phyloP scores from a whole-genome alignment of 2,113 vertebrate species.

The Beaufortia kweichowensis region DNA sequence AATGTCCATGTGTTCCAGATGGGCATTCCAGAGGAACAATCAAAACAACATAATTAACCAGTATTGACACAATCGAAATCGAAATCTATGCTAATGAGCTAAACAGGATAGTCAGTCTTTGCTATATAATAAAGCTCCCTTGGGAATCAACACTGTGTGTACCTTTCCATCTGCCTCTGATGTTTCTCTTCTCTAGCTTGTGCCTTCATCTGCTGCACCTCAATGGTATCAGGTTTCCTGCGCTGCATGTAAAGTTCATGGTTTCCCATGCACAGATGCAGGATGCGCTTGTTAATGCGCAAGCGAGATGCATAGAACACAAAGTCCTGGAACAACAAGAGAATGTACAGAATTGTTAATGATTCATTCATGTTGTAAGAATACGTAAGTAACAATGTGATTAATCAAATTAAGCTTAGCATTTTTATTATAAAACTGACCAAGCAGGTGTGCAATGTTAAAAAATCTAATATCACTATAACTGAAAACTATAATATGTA shows the following conservation, averaged over 20 bases:
- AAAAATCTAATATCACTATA: too few species aligned
- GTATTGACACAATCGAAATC: too few species aligned
- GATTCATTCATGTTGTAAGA: not conserved
- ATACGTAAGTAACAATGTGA: not conserved
- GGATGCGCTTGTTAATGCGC: constrained; percentile 92
- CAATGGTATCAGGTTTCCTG: constrained; percentile 90
- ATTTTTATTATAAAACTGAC: too few species aligned
- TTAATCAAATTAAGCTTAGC: too few species aligned
- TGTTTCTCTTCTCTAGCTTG: constrained; percentile 92
- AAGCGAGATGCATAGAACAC: constrained; percentile 89
- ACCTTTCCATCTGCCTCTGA: constrained; percentile 92
- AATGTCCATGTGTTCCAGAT: too few species aligned
- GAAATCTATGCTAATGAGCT: not conserved
- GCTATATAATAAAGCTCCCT: not conserved
- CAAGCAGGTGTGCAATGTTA: too few species aligned
- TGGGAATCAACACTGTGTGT: not conserved
- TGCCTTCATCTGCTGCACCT: constrained; percentile 99
- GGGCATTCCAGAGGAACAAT: too few species aligned
- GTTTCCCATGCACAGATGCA: constrained; percentile 95
- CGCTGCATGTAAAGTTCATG: constrained; percentile 93
- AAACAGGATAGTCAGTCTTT: not conserved
- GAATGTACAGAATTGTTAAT: not conserved
- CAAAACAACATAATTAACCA: too few species aligned
- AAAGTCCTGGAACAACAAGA: constrained; percentile 80
- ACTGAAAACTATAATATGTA: too few species aligned